Conservation (phyloP, 2,113 vertebrate species). For the Morone saxatilis region DNA sequence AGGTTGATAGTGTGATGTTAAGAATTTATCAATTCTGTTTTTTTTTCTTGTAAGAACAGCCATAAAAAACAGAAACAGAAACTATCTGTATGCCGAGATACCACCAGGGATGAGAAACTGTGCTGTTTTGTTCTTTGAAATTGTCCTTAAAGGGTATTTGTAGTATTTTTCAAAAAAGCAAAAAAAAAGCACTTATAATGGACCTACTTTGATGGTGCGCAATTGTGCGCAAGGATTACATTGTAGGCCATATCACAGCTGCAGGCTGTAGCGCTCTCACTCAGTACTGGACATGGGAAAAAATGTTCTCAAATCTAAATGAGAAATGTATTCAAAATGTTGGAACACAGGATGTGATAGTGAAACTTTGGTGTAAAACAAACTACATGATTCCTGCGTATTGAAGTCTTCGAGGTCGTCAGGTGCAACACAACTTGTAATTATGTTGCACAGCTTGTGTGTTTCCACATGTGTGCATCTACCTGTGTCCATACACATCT, state of each 20-base stretch:
- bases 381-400: neutral
- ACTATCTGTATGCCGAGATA: neutral
- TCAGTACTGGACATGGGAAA: no score
- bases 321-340: neutral
- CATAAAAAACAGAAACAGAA: neutral
- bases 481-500: conserved; percentile 4
- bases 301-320: neutral
- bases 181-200: no score
- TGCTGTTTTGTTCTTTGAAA: no score
- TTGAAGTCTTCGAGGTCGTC: neutral
- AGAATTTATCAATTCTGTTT: neutral
- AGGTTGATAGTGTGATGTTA: neutral
- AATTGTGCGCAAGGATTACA: no score
- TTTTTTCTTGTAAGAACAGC: neutral
- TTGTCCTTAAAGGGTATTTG: no score
- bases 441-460: conserved; percentile 8
- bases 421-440: neutral
- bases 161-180: no score
- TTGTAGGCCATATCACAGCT: no score
- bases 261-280: no score
- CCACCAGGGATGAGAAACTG: neutral
- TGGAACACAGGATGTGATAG: neutral
- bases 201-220: no score
- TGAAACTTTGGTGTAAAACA: neutral
- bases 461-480: conserved; percentile 2